Conservation (phyloP, 1,140 invertebrate species). For the Brachionus asplanchnoidis region DNA sequence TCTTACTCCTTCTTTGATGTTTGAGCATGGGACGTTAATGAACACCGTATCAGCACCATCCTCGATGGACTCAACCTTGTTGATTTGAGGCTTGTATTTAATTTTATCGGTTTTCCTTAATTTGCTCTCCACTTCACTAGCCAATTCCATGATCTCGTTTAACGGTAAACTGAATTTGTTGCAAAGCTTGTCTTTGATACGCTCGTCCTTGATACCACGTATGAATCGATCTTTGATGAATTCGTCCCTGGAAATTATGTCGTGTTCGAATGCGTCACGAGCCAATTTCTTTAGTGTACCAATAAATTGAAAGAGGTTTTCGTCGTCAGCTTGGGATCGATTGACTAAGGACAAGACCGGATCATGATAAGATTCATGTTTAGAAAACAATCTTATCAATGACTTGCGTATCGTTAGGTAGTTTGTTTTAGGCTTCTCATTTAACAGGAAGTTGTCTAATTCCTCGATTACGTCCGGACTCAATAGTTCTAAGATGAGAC, state of each 20-base stretch:
- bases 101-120: not conserved
- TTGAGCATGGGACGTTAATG: too few relatives aligned
- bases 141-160: not conserved
- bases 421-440: not conserved
- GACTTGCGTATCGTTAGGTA: not conserved
- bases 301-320: not conserved
- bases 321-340: not conserved
- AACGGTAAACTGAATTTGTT: not conserved
- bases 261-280: not conserved
- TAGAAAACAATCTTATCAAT: not conserved
- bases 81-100: not conserved
- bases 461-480: not conserved
- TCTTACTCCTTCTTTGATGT: not conserved
- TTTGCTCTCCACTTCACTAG: not conserved
- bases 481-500: not conserved
- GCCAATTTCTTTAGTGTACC: not conserved
- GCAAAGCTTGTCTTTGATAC: not conserved
- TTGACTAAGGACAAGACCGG: not conserved
- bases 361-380: not conserved
- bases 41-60: not conserved
- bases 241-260: not conserved
- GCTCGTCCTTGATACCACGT: not conserved
- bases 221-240: constrained; percentile 5
- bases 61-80: not conserved
- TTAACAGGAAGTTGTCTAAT: not conserved